Evolutionary conservation across 2,113 vertebrate genomes (phyloP), one percentile per base, ranked within the genome.

Genomic region (Sula dactylatra): DNA sequence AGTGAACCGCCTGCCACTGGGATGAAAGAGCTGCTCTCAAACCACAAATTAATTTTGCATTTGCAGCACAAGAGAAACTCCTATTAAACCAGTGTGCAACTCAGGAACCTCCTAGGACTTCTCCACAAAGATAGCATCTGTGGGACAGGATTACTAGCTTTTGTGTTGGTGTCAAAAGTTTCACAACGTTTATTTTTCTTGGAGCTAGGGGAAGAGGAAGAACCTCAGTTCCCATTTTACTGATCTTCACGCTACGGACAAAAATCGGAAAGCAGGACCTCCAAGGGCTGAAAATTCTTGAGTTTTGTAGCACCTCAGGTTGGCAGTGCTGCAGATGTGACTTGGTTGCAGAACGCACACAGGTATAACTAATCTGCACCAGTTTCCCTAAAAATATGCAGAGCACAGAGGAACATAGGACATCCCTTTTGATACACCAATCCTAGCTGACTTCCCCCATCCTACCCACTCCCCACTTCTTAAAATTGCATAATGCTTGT

Each of bases 41-140:
- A 93, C 95, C 96, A 94, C 94, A 94, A 94, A 94, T 95, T 88
- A 86, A 82, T 84, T 78, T 21, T 83, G 92, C 67, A 82, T 96
- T 97, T 90, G 82, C 93, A 94, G 92, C 81, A 38, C 90, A 26
- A 78, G 94, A 89, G 90, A 74, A 72, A 47, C 86, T 95, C 86
- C 88, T 64, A 82, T 82, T 52, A 87, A 88, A 79, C 38, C 92
- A 87, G 73, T 0, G 78, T 50, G 82, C 72, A 81, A 4, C 69
- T 66, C 84, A 26, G 83, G 94, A 97, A 55, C 84, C 73, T 95
- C 92, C 78, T 31, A 82, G 85, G 95, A 87, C 74, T 85, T 13
- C 62, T 87, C 61, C 90, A 88, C 78, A 24, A 93, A 85, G 94
- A 85, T 38, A 90, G 79, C 94, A 94, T 93, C 95, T 95, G 92